Evolutionary conservation across 2,113 vertebrate genomes (phyloP).

Genomic region (Empidonax traillii): DNA sequence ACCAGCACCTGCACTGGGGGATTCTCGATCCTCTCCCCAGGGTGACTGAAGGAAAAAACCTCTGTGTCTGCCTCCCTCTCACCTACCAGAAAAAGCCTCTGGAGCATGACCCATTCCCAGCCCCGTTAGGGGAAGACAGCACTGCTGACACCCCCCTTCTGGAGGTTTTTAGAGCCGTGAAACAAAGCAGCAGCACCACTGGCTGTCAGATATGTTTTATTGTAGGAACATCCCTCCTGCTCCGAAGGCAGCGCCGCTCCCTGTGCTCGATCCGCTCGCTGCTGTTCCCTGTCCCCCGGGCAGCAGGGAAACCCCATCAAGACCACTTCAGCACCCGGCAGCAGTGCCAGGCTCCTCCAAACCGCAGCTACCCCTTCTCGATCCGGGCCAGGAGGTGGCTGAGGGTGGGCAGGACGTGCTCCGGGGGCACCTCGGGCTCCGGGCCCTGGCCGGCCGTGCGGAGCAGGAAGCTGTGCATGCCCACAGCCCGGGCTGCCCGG

Average conservation of each 20-base stretch:
- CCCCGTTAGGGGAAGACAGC: rapidly evolving
- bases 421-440: constrained; percentile 21
- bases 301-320: not conserved
- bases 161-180: not conserved
- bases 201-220: not conserved
- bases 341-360: rapidly evolving
- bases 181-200: not conserved
- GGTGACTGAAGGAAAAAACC: not conserved
- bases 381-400: constrained; percentile 64
- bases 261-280: rapidly evolving
- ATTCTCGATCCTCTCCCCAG: rapidly evolving
- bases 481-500: constrained; percentile 75
- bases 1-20: not conserved
- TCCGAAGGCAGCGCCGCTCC: not conserved
- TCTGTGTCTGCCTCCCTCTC: not conserved
- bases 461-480: constrained; percentile 86
- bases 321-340: rapidly evolving
- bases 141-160: no score
- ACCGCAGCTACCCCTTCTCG: not conserved
- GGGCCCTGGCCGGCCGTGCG: not conserved
- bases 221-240: not conserved
- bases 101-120: not conserved
- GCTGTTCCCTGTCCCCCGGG: not conserved
- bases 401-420: constrained; percentile 67
- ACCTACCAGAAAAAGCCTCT: not conserved